phyloP scores from a whole-genome alignment of 2,113 vertebrate species.

The Catagonus wagneri region DNA sequence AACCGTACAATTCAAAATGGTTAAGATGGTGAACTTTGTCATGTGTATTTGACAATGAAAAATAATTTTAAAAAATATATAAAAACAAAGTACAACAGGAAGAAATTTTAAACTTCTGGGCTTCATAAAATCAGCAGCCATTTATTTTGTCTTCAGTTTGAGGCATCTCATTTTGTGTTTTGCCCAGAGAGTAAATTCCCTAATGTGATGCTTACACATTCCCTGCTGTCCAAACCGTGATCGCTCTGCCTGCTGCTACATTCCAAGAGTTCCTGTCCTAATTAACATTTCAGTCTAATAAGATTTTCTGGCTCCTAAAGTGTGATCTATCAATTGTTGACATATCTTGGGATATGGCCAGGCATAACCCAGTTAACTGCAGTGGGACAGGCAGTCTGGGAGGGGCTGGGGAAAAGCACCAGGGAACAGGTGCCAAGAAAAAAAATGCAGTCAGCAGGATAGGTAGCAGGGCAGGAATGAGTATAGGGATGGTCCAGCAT shows the following conservation, averaged over 20 bases:
- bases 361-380: slow-evolving; percentile 33
- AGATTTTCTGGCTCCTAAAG: slow-evolving; percentile 51
- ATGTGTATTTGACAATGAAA: slow-evolving; percentile 2
- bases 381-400: not conserved
- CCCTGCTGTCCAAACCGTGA: not conserved
- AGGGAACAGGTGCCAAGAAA: slow-evolving; percentile 11
- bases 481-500: not conserved
- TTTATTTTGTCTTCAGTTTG: not conserved
- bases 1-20: not conserved
- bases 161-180: slow-evolving; percentile 40
- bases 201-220: slow-evolving; percentile 59
- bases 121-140: slow-evolving; percentile 16
- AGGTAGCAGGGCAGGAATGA: not conserved
- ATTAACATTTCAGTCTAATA: slow-evolving; percentile 72
- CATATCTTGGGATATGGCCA: slow-evolving; percentile 66
- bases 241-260: slow-evolving; percentile 48
- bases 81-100: not conserved
- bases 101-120: not conserved
- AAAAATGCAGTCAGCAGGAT: not conserved
- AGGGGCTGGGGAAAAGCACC: not conserved
- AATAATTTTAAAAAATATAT: not conserved
- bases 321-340: slow-evolving; percentile 63
- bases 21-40: not conserved
- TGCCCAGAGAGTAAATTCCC: slow-evolving; percentile 16
- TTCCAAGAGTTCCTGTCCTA: slow-evolving; percentile 75